phyloP scores from a whole-genome alignment of 2,113 vertebrate genomes.

The Turnix velox region DNA sequence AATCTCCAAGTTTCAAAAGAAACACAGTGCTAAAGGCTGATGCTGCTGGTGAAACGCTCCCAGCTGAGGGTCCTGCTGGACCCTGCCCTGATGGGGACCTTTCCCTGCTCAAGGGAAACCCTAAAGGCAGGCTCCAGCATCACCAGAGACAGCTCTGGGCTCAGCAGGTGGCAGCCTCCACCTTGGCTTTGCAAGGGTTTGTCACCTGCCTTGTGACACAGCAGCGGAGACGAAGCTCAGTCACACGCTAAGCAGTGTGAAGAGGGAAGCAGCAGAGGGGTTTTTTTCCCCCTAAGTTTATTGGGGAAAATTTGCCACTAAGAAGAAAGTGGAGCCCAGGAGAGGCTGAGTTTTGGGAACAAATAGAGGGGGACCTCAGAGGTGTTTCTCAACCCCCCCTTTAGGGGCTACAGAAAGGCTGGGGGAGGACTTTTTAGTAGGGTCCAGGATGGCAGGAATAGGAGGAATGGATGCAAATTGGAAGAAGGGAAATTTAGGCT shows the following conservation, averaged over 20 bases:
- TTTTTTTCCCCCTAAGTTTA: background rate
- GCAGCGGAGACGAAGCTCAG: too few relatives aligned
- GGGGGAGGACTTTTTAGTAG: too few relatives aligned
- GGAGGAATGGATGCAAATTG: too few relatives aligned
- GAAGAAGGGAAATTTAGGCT: too few relatives aligned
- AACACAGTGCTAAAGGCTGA: background rate
- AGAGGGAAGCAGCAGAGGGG: background rate
- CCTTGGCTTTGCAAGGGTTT: background rate
- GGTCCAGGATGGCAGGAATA: too few relatives aligned
- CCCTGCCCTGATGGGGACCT: background rate
- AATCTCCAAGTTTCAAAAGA: background rate
- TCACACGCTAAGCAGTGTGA: background rate
- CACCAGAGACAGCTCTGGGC: background rate
- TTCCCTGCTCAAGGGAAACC: background rate
- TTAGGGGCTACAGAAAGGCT: too few relatives aligned
- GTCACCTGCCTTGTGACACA: background rate
- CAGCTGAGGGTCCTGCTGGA: background rate
- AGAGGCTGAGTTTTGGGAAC: background rate
- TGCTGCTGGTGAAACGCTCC: background rate
- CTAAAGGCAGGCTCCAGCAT: background rate
- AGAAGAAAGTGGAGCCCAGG: background rate
- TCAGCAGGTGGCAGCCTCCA: conserved; percentile 56
- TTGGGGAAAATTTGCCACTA: background rate
- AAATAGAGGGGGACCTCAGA: too few relatives aligned
- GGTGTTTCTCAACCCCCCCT: too few relatives aligned